Evolutionary conservation across 2,797 vertebrate species (phyloP).

Genomic region (Darevskia mixta): DNA sequence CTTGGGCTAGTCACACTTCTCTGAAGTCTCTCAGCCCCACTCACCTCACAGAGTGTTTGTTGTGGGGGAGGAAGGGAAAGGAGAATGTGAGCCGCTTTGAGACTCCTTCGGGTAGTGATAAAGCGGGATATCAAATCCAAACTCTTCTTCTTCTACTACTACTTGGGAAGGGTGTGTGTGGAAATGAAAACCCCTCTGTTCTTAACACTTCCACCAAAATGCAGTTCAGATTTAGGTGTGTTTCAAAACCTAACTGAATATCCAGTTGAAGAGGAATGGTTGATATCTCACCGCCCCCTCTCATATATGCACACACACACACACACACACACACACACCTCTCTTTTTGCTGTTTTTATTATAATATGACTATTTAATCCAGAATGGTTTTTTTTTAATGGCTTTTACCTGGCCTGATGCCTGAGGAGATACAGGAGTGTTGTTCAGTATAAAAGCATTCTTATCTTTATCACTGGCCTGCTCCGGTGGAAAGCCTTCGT

Average conservation of each 20-base stretch:
- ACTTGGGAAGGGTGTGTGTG: too few species aligned
- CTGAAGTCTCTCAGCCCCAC: too few species aligned
- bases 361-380: slow-evolving; percentile 9
- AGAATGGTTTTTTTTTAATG: not conserved
- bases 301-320: too few species aligned
- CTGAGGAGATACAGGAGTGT: slow-evolving; percentile 58
- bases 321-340: too few species aligned
- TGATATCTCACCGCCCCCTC: too few species aligned
- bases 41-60: too few species aligned
- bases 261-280: not conserved
- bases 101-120: too few species aligned
- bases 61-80: too few species aligned
- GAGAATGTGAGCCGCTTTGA: too few species aligned
- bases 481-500: slow-evolving; percentile 40
- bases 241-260: not conserved
- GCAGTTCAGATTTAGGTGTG: not conserved
- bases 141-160: not conserved
- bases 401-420: slow-evolving; percentile 2
- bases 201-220: not conserved
- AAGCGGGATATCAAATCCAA: too few species aligned
- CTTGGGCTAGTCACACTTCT: too few species aligned
- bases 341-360: not conserved
- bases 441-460: slow-evolving; percentile 45
- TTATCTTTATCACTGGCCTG: slow-evolving; percentile 3
- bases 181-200: not conserved